Percentiles rank a stretch among this genome's conserved stretches.
Conservation (phyloP, 1,140 invertebrate species). For the Drosophila murphyi region DNA sequence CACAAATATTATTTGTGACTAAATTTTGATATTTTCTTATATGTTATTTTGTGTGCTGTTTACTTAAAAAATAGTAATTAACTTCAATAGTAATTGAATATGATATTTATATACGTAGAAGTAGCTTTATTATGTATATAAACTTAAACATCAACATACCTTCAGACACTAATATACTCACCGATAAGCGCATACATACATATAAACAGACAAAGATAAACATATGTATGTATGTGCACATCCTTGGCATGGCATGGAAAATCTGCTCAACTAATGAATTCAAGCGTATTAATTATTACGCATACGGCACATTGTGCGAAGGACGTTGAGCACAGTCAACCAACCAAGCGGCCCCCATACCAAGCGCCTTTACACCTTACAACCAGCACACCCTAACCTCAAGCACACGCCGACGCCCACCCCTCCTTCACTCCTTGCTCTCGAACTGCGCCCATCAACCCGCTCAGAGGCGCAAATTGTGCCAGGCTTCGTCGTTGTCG, state of each 20-base stretch:
- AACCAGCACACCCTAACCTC: conserved; percentile 11
- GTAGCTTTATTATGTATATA: too few relatives aligned
- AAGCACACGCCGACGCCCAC: background rate
- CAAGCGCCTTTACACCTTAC: background rate
- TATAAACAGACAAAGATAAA: conserved; percentile 1
- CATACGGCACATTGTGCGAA: conserved; percentile 80
- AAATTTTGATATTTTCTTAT: too few relatives aligned
- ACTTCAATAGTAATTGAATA: too few relatives aligned
- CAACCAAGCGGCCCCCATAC: conserved; percentile 24
- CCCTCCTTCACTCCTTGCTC: background rate
- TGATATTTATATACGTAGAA: too few relatives aligned
- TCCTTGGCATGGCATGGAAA: conserved; percentile 73
- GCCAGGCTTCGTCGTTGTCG: conserved; percentile 52
- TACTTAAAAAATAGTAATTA: too few relatives aligned
- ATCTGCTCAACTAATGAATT: conserved; percentile 82
- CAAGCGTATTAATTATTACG: conserved; percentile 83
- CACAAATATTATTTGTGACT: too few relatives aligned
- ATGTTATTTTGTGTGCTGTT: too few relatives aligned
- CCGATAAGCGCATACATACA: background rate
- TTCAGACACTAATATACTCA: conserved; percentile 10
- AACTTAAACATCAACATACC: background rate
- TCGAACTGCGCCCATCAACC: conserved; percentile 8
- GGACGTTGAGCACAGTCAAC: conserved; percentile 56
- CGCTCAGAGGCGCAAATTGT: conserved; percentile 68
- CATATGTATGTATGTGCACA: conserved; percentile 24